Percentiles rank a stretch among this genome's conserved stretches.
Evolutionary conservation across 2,797 vertebrate genomes (phyloP).

Genomic region (Lepilemur septentrionalis): DNA sequence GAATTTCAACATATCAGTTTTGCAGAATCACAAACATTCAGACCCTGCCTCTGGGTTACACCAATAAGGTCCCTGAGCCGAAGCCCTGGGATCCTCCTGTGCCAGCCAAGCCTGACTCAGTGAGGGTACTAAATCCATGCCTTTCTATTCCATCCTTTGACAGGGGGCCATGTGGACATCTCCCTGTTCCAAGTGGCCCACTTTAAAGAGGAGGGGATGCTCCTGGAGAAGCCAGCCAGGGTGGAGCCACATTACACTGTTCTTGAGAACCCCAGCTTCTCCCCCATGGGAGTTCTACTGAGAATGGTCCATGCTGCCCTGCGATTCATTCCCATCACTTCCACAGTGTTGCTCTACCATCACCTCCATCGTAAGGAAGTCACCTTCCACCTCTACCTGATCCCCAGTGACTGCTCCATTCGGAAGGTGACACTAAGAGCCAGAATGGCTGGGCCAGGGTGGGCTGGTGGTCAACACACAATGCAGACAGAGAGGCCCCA

Average conservation of each 20-base stretch:
- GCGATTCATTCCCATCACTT: neutral
- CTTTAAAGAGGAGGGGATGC: slow-evolving; percentile 52
- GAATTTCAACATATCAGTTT: neutral
- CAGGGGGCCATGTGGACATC: neutral
- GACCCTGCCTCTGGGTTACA: neutral
- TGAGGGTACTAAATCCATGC: neutral
- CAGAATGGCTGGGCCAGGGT: neutral
- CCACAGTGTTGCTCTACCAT: slow-evolving; percentile 18
- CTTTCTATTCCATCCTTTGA: neutral
- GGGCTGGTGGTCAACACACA: neutral
- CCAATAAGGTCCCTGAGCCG: neutral
- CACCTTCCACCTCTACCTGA: slow-evolving; percentile 62
- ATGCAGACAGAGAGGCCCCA: neutral
- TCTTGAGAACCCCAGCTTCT: slow-evolving; percentile 72
- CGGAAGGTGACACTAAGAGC: slow-evolving; percentile 31
- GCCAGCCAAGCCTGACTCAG: neutral
- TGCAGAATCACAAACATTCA: neutral
- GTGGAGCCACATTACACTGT: neutral
- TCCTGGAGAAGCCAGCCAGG: neutral
- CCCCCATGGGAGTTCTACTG: slow-evolving; percentile 57
- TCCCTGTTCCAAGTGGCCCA: slow-evolving; percentile 33
- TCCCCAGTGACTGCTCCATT: slow-evolving; percentile 63
- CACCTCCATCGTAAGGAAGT: neutral
- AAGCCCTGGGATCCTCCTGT: fast-evolving
- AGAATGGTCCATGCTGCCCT: neutral